Evolutionary conservation across 2,797 vertebrate species (phyloP).

Genomic region (Euphonia xanthogaster): DNA sequence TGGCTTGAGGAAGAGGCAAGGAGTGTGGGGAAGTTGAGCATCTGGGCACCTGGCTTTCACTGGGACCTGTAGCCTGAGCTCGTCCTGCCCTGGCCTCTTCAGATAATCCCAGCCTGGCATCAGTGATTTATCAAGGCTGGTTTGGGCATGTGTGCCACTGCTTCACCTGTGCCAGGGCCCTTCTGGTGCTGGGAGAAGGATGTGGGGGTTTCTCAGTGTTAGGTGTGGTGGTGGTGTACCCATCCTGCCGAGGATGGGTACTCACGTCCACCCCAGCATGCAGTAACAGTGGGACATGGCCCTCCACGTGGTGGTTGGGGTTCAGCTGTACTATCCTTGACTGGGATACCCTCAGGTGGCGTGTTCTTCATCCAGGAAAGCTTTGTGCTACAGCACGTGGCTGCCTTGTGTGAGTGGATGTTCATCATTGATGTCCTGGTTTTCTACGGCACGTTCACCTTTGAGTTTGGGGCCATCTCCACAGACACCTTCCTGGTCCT

Average conservation of each 20-base stretch:
- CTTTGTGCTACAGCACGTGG: conserved; percentile 90
- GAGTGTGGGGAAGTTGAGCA: neutral
- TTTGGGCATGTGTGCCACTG: neutral
- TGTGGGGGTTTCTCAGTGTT: neutral
- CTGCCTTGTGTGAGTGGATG: conserved; percentile 95
- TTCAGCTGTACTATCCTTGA: conserved; percentile 67
- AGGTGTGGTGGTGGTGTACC: neutral
- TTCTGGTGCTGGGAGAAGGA: neutral
- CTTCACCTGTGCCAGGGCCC: rapidly evolving
- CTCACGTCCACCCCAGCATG: rapidly evolving
- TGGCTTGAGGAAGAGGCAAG: neutral
- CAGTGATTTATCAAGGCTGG: neutral
- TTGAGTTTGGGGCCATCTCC: conserved; percentile 94
- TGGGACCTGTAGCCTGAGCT: neutral
- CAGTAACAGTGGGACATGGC: neutral
- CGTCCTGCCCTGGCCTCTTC: neutral
- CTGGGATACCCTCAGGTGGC: conserved; percentile 73
- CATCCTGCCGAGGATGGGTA: neutral
- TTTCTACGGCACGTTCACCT: conserved; percentile 97
- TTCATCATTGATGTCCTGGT: conserved; percentile 95
- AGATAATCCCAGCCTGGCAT: neutral
- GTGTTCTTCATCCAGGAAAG: conserved; percentile 95
- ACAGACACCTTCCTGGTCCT: conserved; percentile 89
- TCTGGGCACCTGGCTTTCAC: neutral
- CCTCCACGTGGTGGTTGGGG: neutral